Evolutionary conservation across 30 jellyfish, hydroid and myxozoan species (phyloP).

Genomic region (Pseudorhiza aurosa): DNA sequence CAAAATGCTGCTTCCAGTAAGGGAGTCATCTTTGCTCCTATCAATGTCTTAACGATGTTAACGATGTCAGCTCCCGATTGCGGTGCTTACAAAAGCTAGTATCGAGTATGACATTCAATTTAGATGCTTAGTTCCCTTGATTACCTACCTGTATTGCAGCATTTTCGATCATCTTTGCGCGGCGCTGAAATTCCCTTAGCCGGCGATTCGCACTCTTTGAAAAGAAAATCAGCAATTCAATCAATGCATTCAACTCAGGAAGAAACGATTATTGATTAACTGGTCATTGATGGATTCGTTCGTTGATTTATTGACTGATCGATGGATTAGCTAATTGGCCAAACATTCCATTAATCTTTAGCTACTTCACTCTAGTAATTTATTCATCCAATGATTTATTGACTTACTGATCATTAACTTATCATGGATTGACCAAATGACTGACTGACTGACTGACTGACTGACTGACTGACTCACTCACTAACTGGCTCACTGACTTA

Average conservation of each 20-base stretch:
- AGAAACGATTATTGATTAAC: too few relatives aligned
- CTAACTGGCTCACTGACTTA: too few relatives aligned
- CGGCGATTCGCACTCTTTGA: slow-evolving; percentile 9
- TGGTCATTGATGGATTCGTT: not conserved
- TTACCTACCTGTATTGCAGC: slow-evolving; percentile 16
- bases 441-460: too few relatives aligned
- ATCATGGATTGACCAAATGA: too few relatives aligned
- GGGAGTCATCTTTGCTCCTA: too few relatives aligned
- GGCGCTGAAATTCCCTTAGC: slow-evolving; percentile 18
- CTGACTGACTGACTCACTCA: too few relatives aligned
- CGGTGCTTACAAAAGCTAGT: too few relatives aligned
- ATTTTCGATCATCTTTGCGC: slow-evolving; percentile 9
- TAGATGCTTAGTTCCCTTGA: too few relatives aligned
- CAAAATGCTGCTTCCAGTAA: too few relatives aligned
- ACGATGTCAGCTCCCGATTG: too few relatives aligned
- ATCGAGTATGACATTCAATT: too few relatives aligned
- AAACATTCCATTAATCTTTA: not conserved
- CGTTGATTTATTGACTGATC: not conserved
- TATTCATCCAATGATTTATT: not conserved
- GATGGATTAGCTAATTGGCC: not conserved
- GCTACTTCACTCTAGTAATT: not conserved
- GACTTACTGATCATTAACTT: not conserved
- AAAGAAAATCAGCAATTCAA: not conserved
- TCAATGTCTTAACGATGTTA: too few relatives aligned
- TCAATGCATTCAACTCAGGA: not conserved